Evolutionary conservation across 2,797 vertebrate genomes (phyloP).

Genomic region (Manis pentadactyla): DNA sequence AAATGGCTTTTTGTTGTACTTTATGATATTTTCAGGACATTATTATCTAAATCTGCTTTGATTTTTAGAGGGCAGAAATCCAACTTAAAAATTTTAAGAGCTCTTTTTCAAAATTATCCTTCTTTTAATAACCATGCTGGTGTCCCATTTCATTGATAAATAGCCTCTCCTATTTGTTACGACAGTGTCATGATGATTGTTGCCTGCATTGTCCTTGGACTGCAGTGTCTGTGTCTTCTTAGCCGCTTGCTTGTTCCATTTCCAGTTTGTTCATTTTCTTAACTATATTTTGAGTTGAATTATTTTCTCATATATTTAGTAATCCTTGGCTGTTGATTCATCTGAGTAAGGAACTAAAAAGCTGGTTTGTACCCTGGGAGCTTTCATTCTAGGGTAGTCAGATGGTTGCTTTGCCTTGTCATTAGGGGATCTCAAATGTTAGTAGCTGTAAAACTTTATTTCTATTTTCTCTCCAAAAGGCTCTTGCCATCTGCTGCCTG

Average conservation of each 20-base stretch:
- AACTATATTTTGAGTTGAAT: background rate
- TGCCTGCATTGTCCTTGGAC: background rate
- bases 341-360: background rate
- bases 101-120: background rate
- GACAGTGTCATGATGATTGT: background rate
- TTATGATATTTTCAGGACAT: background rate
- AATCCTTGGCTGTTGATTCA: background rate
- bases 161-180: background rate
- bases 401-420: background rate
- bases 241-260: background rate
- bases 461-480: background rate
- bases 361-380: background rate
- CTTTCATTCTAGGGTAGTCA: background rate
- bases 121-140: background rate
- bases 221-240: background rate
- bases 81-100: constrained; percentile 10
- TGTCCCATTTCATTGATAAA: background rate
- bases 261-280: background rate
- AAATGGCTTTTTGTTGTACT: background rate
- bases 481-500: background rate
- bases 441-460: background rate
- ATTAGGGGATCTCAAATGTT: background rate
- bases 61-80: background rate
- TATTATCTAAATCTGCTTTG: background rate
- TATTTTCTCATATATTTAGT: background rate